Evolutionary conservation across 2,888 invertebrate species (phyloP).

Genomic region (Rotaria macrura): DNA sequence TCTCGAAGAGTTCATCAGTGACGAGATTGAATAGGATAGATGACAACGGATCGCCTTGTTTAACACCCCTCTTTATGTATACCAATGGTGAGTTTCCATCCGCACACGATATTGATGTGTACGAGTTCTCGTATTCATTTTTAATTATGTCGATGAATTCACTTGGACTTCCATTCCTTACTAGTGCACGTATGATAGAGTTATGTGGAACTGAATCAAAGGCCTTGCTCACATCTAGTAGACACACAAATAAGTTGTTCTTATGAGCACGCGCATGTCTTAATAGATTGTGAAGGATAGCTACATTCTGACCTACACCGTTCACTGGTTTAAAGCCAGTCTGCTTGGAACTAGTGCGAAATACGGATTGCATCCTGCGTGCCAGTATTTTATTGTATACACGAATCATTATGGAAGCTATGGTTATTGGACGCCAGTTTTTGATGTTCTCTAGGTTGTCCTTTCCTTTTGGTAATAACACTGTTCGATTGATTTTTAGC

Average conservation of each 20-base stretch:
- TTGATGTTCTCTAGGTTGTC: neutral
- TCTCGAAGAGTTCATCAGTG: neutral
- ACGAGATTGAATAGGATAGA: neutral
- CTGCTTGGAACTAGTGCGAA: neutral
- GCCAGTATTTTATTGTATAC: neutral
- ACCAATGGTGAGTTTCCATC: neutral
- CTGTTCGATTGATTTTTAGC: neutral
- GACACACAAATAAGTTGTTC: neutral
- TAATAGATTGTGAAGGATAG: neutral
- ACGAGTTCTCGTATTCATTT: neutral
- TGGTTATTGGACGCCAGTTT: neutral
- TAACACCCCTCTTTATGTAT: neutral
- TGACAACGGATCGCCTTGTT: neutral
- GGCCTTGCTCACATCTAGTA: neutral
- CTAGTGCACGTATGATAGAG: neutral
- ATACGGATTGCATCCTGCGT: neutral
- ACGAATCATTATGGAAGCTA: neutral
- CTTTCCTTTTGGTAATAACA: neutral
- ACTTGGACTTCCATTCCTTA: neutral
- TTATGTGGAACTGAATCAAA: neutral
- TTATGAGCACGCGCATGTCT: neutral
- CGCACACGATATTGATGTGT: neutral
- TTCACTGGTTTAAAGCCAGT: neutral
- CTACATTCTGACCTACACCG: neutral
- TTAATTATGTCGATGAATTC: neutral